Evolutionary conservation across 2,888 invertebrate species (phyloP), one percentile per base, ranked within the genome.

Genomic region (Hypomecis punctinalis): DNA sequence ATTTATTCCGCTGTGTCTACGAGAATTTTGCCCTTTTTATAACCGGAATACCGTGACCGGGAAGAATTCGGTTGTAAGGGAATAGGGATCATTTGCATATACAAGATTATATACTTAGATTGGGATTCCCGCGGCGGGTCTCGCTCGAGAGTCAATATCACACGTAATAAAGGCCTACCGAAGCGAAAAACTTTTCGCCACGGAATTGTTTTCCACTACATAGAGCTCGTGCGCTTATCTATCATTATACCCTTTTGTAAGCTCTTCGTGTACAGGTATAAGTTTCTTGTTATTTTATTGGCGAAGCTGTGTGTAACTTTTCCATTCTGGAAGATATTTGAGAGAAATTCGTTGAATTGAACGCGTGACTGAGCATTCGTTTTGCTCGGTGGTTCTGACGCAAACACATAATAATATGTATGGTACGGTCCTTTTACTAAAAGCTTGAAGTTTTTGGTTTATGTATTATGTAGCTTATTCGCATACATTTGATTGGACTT

Each of bases 41-140:
- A 83, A 84, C 81, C 81, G 80, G 73, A 78, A 81, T 83, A 83
- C 84, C 86, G 86, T 86, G 88, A 86, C 86, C 83, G 85, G 82
- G 83, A 84, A 84, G 84, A 85, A 86, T 88, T 86, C 76, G 81
- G 78, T 83, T 84, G 84, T 83, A 82, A 83, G 83, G 84, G 84
- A 81, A 83, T 81, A 82, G 81, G 82, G 82, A 81, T 82, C 81
- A 88, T 90, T 89, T 89, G 83, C 89, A 89, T 90, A 86, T 84
- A 88, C 85, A 84, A 83, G 85, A 86, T 86, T 88, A 85, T 88
- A 85, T 87, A 84, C 86, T 85, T 84, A 83, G 83, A 84, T 87
- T 84, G 82, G 82, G 78, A 76, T 76, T 70, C 71, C 73, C 75
- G 75, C 73, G 74, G 72, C 74, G 76, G 75, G 75, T 73, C 78